Evolutionary conservation across 2,888 invertebrate genomes (phyloP).

Genomic region (Petrolisthes manimaculis): DNA sequence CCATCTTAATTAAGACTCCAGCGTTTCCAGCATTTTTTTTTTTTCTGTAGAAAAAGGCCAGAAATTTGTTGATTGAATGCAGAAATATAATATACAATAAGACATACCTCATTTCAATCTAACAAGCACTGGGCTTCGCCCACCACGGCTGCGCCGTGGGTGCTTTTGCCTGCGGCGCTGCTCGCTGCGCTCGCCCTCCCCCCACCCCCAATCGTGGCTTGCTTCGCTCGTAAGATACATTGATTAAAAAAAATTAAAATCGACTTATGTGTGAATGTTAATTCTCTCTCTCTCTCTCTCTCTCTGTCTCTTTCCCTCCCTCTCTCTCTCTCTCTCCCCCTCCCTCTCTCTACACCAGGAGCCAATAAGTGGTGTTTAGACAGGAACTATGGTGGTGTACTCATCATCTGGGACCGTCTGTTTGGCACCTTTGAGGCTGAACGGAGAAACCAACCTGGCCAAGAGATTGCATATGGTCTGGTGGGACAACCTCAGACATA

Average conservation of each 20-base stretch:
- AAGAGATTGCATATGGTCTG: slow-evolving; percentile 64
- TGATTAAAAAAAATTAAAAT: background rate
- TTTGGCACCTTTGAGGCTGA: slow-evolving; percentile 64
- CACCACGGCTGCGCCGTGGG: too few relatives aligned
- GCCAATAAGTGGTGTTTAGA: slow-evolving; percentile 92
- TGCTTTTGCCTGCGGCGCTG: too few relatives aligned
- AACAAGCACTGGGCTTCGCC: too few relatives aligned
- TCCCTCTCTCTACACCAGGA: slow-evolving; percentile 72
- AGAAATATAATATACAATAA: too few relatives aligned
- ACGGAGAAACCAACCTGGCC: background rate
- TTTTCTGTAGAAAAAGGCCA: too few relatives aligned
- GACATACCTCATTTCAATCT: too few relatives aligned
- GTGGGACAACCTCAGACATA: slow-evolving; percentile 56
- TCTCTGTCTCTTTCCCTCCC: background rate
- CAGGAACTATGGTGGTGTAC: slow-evolving; percentile 90
- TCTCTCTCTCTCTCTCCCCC: slow-evolving; percentile 33
- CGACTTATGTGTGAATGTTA: background rate
- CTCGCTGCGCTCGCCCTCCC: too few relatives aligned
- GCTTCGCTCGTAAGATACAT: too few relatives aligned
- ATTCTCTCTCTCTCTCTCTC: background rate
- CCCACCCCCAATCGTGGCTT: too few relatives aligned
- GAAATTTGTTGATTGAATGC: too few relatives aligned
- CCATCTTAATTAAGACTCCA: too few relatives aligned
- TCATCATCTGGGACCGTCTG: slow-evolving; percentile 88
- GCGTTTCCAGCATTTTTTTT: too few relatives aligned